phyloP scores from a whole-genome alignment of 2,888 invertebrate genomes.

The Ellobium chinense region DNA sequence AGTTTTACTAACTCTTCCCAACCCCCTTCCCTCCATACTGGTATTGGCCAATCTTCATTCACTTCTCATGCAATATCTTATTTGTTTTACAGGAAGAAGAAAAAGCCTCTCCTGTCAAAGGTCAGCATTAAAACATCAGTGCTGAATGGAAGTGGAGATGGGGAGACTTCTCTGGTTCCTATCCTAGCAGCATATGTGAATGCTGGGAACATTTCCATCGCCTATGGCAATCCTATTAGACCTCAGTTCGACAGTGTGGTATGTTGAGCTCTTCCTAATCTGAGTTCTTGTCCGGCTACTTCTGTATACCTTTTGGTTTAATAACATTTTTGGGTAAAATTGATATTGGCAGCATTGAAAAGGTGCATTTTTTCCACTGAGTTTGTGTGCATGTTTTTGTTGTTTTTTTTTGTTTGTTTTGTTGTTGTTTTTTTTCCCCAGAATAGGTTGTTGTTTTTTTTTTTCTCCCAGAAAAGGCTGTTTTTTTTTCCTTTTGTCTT shows the following conservation, averaged over 20 bases:
- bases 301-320: no score
- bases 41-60: no score
- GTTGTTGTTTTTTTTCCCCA: no score
- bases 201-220: constrained; percentile 81
- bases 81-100: constrained; percentile 70
- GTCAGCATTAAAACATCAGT: constrained; percentile 69
- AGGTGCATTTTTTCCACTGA: background rate
- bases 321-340: background rate
- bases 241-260: constrained; percentile 83
- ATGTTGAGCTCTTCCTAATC: constrained; percentile 49
- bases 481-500: no score
- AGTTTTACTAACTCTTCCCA: no score
- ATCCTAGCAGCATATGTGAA: constrained; percentile 66
- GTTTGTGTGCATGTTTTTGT: no score
- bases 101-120: constrained; percentile 72
- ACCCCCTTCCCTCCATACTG: no score
- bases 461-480: no score
- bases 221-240: constrained; percentile 82
- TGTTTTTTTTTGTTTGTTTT: no score
- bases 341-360: background rate
- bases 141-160: constrained; percentile 51
- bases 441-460: no score
- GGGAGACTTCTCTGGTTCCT: constrained; percentile 60
- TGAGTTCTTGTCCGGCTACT: background rate
- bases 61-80: no score